Conservation (phyloP, 1,140 invertebrate species). For the Caerostris darwini region DNA sequence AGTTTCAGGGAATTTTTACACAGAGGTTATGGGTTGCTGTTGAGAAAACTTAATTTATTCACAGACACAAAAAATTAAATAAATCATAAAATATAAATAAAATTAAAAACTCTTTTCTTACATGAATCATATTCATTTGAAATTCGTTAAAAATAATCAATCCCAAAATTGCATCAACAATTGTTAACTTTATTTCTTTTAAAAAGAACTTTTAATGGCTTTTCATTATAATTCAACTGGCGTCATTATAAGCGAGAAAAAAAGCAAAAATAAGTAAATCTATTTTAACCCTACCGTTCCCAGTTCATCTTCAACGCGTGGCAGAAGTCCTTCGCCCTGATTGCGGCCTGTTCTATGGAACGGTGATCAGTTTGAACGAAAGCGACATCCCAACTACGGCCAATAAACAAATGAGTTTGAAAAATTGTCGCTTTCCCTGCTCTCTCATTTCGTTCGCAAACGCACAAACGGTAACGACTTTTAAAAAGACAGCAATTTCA, state of each 20-base stretch:
- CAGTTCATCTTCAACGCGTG: not conserved
- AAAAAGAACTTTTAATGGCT: not conserved
- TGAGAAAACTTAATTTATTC: too few relatives aligned
- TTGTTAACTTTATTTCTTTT: not conserved
- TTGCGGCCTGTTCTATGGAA: not conserved
- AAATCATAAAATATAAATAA: too few relatives aligned
- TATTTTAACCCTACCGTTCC: not conserved
- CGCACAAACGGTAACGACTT: constrained; percentile 62
- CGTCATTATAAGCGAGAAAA: not conserved
- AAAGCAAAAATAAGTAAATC: not conserved
- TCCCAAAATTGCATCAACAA: not conserved
- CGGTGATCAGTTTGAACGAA: not conserved
- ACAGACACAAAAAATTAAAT: too few relatives aligned
- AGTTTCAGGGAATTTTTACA: too few relatives aligned
- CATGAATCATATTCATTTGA: too few relatives aligned
- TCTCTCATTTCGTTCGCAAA: constrained; percentile 31
- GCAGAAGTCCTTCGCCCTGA: not conserved
- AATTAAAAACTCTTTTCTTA: too few relatives aligned
- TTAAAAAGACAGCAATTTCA: constrained; percentile 74
- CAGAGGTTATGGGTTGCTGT: too few relatives aligned
- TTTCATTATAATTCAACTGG: not conserved
- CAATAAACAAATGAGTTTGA: constrained; percentile 15
- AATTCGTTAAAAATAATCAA: too few relatives aligned
- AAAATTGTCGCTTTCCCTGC: not conserved
- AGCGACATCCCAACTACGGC: not conserved